phyloP scores from a whole-genome alignment of 2,888 invertebrate genomes.

The Cephus runcator region DNA sequence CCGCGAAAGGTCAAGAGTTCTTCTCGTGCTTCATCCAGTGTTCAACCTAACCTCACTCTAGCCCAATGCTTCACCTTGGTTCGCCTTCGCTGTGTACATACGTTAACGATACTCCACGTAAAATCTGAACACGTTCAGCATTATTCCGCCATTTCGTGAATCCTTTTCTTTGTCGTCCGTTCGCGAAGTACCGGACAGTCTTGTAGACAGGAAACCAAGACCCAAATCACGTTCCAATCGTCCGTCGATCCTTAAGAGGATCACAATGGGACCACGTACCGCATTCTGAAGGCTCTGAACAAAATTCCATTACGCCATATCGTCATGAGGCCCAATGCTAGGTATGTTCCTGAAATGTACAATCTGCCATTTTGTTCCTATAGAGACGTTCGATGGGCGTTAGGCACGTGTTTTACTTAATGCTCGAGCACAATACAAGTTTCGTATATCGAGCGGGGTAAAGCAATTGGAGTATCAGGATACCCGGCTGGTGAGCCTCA shows the following conservation, averaged over 20 bases:
- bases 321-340: not conserved
- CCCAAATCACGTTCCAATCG: slow-evolving; percentile 35
- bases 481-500: not conserved
- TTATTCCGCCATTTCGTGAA: not conserved
- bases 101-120: not conserved
- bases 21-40: not conserved
- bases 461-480: not conserved
- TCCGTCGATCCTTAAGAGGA: slow-evolving; percentile 28
- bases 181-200: slow-evolving; percentile 2
- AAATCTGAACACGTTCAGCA: not conserved
- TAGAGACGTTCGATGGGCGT: not conserved
- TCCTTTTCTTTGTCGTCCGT: not conserved
- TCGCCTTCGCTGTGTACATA: not conserved
- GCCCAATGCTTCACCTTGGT: not conserved
- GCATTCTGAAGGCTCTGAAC: slow-evolving; percentile 2
- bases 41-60: not conserved
- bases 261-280: slow-evolving; percentile 9
- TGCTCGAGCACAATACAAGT: not conserved
- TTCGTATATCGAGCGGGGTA: not conserved
- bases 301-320: not conserved
- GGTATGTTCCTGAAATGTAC: not conserved
- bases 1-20: not conserved
- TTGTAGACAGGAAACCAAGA: slow-evolving; percentile 32
- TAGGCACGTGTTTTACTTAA: not conserved
- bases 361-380: not conserved